phyloP scores from a whole-genome alignment of 2,888 invertebrate species.

The Abscondita cerata region DNA sequence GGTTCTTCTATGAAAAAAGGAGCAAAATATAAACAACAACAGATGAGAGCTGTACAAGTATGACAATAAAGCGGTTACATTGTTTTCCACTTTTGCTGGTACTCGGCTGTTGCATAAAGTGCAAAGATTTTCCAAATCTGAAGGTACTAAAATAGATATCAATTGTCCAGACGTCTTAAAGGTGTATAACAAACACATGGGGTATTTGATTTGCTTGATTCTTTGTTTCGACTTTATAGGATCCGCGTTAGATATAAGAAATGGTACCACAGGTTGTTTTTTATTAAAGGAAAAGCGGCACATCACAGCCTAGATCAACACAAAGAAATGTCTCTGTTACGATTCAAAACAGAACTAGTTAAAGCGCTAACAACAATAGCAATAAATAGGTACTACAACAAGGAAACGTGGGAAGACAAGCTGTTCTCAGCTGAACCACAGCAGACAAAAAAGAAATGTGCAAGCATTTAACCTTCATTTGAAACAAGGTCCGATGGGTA shows the following conservation, averaged over 20 bases:
- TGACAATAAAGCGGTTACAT: conserved; percentile 18
- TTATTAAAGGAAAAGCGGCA: too few species aligned
- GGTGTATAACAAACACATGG: conserved; percentile 18
- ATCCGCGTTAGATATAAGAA: not conserved
- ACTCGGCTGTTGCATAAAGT: conserved; percentile 16
- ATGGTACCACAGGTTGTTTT: not conserved
- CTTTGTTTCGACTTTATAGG: not conserved
- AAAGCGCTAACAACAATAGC: too few species aligned
- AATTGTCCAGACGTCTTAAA: not conserved
- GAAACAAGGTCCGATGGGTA: too few species aligned
- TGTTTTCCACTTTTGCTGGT: conserved; percentile 25
- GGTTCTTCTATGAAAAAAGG: not conserved
- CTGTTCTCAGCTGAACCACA: too few species aligned
- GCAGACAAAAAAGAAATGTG: too few species aligned
- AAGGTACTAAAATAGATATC: conserved; percentile 7
- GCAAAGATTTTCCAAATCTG: conserved; percentile 19
- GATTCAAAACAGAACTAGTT: too few species aligned
- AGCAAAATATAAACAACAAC: not conserved
- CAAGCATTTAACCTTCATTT: too few species aligned
- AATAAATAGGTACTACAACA: too few species aligned
- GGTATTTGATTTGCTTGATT: not conserved
- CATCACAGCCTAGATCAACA: too few species aligned
- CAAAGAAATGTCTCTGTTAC: too few species aligned
- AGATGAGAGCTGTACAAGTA: not conserved
- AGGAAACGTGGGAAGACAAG: too few species aligned